Evolutionary conservation across 2,797 vertebrate genomes (phyloP), one percentile per base, ranked within the genome.

Genomic region (Xiphorhynchus erythropygius): DNA sequence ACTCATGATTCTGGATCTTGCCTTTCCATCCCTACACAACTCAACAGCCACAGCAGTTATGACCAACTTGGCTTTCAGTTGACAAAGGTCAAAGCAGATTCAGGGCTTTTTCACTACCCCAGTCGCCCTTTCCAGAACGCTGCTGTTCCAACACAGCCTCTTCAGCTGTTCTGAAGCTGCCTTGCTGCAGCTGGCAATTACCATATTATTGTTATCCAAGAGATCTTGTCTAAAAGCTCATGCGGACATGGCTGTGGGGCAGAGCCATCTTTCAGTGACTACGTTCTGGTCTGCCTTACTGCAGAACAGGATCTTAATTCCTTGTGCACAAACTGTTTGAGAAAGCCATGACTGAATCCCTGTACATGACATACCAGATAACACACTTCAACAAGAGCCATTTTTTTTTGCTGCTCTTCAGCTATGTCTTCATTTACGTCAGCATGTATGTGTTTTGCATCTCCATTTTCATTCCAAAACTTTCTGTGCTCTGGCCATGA

Each of bases 401-500:
- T 50, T 27, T 50, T 50, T 49, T 71, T 86, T 70, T 39, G 18
- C 59, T 73, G 10, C 32, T 85, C 35, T 78, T 92, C 52, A 83
- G 62, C 75, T 7, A 2, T 13, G 18, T 60, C 77, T 65, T 76
- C 24, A 27, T 84, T 83, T 41, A 39, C 0, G 0, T 84, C 87
- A 88, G 41, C 28, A 84, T 0, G 0, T 13, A 5, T 18, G 18
- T 7, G 10, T 82, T 87, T 87, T 67, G 49, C 56, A 81, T 69
- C 57, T n/a, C 23, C 7, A 10, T 90, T 87, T 94, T 80, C 50
- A 77, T 71, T 75, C 86, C 82, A 78, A 84, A 95, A 95, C 74
- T 91, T 84, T 75, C 49, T 80, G 21, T 52, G 63, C 84, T 0
- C 0, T 57, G 71, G 35, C 77, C 87, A 46, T 47, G 59, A 83